These are phyloP conservation scores for Eublepharis macularius DNA, from an alignment of 2,113 vertebrate genomes.

Conservation along the genomic window DNA sequence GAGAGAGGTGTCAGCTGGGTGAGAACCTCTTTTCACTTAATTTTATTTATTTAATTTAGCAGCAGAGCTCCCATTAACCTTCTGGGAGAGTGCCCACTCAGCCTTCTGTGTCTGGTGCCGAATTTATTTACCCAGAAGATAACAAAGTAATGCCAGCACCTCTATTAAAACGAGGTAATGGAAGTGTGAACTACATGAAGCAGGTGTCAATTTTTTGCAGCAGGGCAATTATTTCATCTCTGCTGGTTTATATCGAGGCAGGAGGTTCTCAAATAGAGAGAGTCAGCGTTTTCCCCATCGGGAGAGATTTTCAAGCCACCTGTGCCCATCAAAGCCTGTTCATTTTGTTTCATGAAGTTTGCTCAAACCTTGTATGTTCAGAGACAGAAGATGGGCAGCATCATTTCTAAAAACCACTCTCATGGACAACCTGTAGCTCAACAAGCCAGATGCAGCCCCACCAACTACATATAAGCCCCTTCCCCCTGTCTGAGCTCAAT, in stretches of 20 bases:
- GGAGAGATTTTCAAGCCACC: neutral
- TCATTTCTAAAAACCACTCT: neutral
- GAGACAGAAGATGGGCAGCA: neutral
- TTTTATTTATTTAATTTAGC: neutral
- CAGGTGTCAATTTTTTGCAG: neutral
- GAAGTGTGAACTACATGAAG: neutral
- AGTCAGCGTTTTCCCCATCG: neutral
- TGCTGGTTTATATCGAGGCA: neutral
- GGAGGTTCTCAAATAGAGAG: neutral
- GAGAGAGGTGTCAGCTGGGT: slow-evolving; percentile 9
- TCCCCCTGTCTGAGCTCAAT: neutral
- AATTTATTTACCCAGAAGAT: neutral
- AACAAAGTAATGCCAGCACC: slow-evolving; percentile 19
- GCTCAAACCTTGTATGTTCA: neutral
- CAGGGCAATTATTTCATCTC: neutral
- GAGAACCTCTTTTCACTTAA: neutral
- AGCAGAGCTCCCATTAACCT: neutral
- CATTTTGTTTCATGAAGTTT: neutral
- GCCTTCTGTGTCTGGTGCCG: neutral
- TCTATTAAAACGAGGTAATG: neutral
- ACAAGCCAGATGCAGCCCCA: neutral
- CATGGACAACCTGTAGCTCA: too few species aligned
- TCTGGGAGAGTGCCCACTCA: neutral
- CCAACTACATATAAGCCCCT: neutral
- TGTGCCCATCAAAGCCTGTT: neutral